Evolutionary conservation across 2,888 invertebrate species (phyloP).

Genomic region (Tenthredo livida): DNA sequence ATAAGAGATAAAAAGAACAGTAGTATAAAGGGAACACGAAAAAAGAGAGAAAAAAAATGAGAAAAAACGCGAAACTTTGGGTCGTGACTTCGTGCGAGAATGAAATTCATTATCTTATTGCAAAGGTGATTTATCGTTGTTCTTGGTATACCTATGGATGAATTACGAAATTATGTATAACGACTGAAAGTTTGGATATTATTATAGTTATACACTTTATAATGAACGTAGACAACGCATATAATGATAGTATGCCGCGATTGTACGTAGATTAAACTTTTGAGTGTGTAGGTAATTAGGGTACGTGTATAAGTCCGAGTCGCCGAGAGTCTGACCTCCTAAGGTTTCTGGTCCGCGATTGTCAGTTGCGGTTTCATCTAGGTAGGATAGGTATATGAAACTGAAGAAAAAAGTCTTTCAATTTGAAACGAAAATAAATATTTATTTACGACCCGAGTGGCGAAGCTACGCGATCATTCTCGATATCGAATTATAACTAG

Average conservation of each 20-base stretch:
- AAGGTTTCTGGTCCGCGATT: slow-evolving; percentile 38
- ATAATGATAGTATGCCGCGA: background rate
- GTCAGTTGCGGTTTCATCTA: slow-evolving; percentile 29
- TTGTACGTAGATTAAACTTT: background rate
- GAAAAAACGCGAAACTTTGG: background rate
- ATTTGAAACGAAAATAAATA: background rate
- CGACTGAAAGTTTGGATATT: background rate
- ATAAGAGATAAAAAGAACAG: background rate
- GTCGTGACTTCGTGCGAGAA: slow-evolving; percentile 4
- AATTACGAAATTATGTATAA: background rate
- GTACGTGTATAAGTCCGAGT: background rate
- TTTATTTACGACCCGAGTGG: background rate
- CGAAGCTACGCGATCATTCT: background rate
- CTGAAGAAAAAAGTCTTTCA: background rate
- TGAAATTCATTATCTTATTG: background rate
- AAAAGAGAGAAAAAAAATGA: background rate
- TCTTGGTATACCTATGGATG: background rate
- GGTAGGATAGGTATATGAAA: background rate
- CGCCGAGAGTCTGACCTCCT: slow-evolving; percentile 8
- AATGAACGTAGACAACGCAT: background rate
- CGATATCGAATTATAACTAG: background rate
- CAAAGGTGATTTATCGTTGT: background rate
- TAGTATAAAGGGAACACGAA: background rate
- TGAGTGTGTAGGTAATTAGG: background rate
- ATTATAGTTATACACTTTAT: background rate